Percentiles rank a stretch among this genome's conserved stretches.
Evolutionary conservation across 2,888 invertebrate genomes (phyloP).

Genomic region (Tolmerus cingulatus): DNA sequence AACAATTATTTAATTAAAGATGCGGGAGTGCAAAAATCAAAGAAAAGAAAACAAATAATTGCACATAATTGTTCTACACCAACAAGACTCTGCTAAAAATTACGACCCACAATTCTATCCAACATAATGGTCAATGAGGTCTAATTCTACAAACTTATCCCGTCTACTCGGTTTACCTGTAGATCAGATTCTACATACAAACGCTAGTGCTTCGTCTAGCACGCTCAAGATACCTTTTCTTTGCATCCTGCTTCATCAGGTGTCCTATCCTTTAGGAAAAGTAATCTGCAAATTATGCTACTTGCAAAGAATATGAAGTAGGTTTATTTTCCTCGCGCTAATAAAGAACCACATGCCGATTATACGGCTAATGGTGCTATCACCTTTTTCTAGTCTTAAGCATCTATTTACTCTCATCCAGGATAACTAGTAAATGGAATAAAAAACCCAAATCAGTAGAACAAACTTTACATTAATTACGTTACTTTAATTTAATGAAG

Average conservation of each 20-base stretch:
- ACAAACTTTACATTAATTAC: no score
- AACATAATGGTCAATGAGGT: not conserved
- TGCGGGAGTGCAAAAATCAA: not conserved
- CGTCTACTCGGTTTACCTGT: not conserved
- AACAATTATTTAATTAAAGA: not conserved
- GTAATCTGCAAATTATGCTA: not conserved
- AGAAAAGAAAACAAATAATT: not conserved
- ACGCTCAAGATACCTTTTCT: not conserved
- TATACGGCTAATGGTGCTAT: not conserved
- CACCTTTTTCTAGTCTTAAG: not conserved
- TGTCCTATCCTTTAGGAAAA: not conserved
- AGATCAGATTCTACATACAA: not conserved
- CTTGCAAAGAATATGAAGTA: not conserved
- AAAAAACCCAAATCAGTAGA: not conserved
- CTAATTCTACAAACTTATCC: not conserved
- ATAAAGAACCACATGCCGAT: not conserved
- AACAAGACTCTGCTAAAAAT: constrained; percentile 1
- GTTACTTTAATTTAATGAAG: no score
- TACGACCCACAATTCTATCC: not conserved
- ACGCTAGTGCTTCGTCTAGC: not conserved
- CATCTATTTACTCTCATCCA: not conserved
- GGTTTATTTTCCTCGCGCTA: not conserved
- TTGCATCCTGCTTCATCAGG: not conserved
- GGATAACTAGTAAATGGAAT: not conserved
- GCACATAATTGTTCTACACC: constrained; percentile 17